phyloP scores from a whole-genome alignment of 2,113 vertebrate species.

The Felis catus region DNA sequence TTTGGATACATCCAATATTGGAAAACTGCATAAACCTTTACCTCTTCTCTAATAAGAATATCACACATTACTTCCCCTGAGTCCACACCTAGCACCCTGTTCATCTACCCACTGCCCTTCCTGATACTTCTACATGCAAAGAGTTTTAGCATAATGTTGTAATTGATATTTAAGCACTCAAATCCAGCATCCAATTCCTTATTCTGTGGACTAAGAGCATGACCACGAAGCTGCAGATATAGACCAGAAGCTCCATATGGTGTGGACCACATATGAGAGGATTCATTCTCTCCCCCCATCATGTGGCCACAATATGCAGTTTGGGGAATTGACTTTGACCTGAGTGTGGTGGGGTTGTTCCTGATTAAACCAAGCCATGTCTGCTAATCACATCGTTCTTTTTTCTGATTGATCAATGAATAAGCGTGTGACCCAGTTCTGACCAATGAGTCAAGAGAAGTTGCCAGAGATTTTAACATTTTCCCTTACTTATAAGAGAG shows the following conservation, averaged over 20 bases:
- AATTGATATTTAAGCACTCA: not conserved
- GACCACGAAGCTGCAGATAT: not conserved
- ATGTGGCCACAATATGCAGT: not conserved
- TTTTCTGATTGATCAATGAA: not conserved
- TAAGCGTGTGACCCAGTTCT: not conserved
- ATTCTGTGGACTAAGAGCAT: not conserved
- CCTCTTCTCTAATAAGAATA: not conserved
- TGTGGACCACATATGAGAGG: not conserved
- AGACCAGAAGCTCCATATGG: too few relatives aligned
- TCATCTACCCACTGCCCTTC: not conserved
- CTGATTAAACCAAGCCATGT: not conserved
- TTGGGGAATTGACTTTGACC: not conserved
- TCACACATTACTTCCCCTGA: not conserved
- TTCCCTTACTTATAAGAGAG: not conserved
- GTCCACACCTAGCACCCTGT: not conserved
- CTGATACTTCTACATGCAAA: not conserved
- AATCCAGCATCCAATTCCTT: not conserved
- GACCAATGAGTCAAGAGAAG: not conserved
- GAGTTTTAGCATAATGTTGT: not conserved
- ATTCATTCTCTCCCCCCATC: not conserved
- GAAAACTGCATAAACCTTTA: not conserved
- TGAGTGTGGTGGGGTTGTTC: accelerated
- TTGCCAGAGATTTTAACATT: not conserved
- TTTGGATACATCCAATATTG: accelerated
- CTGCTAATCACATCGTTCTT: not conserved